These are phyloP conservation scores for Heliocidaris tuberculata DNA, from an alignment of 35 echinoderm and acorn worm species.

Conservation along the genomic window DNA sequence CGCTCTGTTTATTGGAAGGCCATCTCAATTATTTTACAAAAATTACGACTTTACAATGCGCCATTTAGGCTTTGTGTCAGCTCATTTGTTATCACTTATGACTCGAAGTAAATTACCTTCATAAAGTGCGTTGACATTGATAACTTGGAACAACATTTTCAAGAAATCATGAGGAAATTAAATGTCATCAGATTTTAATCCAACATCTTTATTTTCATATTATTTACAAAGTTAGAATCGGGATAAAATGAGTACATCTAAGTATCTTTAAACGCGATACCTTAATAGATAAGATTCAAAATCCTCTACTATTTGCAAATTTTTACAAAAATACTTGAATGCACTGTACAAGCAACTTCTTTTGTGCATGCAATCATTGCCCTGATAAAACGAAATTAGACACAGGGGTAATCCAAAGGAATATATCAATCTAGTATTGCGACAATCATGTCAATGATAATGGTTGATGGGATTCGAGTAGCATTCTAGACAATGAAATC, in stretches of 20 bases:
- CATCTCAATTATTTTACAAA: not conserved
- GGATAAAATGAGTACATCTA: not conserved
- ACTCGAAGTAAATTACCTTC: not conserved
- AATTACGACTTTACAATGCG: not conserved
- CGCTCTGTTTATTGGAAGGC: conserved; percentile 8
- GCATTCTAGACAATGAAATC: too few relatives aligned
- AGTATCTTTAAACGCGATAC: not conserved
- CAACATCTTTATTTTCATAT: not conserved
- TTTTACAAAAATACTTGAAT: conserved; percentile 15
- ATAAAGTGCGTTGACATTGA: not conserved
- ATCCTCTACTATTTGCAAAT: not conserved
- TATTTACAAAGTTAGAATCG: not conserved
- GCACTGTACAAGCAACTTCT: not conserved
- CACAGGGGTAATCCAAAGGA: too few relatives aligned
- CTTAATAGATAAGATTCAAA: not conserved
- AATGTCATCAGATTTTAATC: not conserved
- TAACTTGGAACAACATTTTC: not conserved
- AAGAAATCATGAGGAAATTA: not conserved
- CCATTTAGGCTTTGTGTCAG: not conserved
- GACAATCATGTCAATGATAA: too few relatives aligned
- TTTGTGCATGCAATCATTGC: not conserved
- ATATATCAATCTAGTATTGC: too few relatives aligned
- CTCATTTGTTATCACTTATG: not conserved
- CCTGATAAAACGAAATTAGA: too few relatives aligned
- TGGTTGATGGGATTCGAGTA: too few relatives aligned